phyloP scores from a whole-genome alignment of 2,797 vertebrate genomes.

The Rousettus madagascariensis region DNA sequence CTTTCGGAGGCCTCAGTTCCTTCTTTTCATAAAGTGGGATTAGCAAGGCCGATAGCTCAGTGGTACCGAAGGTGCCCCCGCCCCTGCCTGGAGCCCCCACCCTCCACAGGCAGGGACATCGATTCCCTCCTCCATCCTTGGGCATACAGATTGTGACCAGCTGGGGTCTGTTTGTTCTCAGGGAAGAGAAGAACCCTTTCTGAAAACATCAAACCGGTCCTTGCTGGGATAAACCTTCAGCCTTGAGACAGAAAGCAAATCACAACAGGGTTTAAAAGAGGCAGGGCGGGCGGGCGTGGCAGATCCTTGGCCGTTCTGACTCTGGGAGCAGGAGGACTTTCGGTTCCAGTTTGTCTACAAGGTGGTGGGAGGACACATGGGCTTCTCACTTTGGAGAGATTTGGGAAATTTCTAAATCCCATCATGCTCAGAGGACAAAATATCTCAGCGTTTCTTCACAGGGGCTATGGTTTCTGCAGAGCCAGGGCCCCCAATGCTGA shows the following conservation, averaged over 20 bases:
- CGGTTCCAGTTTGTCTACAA: neutral
- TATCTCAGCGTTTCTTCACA: neutral
- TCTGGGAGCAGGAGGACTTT: neutral
- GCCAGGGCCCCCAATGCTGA: neutral
- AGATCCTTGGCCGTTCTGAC: rapidly evolving
- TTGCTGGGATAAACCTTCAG: neutral
- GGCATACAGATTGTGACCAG: neutral
- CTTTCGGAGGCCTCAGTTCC: neutral
- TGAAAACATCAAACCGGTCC: neutral
- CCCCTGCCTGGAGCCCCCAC: rapidly evolving
- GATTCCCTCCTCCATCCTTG: neutral
- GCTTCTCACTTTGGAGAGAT: neutral
- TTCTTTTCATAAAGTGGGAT: neutral
- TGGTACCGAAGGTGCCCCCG: rapidly evolving
- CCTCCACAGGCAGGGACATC: neutral
- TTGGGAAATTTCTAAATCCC: no score
- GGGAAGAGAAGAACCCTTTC: neutral
- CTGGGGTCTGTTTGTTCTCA: constrained; percentile 37
- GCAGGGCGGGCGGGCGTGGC: rapidly evolving
- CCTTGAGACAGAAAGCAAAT: neutral
- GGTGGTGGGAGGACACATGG: neutral
- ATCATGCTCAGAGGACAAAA: rapidly evolving
- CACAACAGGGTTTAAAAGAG: neutral
- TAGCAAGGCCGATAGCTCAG: neutral
- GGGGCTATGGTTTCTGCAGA: neutral